phyloP scores from a whole-genome alignment of 2,797 vertebrate genomes.

The Natrix natrix region DNA sequence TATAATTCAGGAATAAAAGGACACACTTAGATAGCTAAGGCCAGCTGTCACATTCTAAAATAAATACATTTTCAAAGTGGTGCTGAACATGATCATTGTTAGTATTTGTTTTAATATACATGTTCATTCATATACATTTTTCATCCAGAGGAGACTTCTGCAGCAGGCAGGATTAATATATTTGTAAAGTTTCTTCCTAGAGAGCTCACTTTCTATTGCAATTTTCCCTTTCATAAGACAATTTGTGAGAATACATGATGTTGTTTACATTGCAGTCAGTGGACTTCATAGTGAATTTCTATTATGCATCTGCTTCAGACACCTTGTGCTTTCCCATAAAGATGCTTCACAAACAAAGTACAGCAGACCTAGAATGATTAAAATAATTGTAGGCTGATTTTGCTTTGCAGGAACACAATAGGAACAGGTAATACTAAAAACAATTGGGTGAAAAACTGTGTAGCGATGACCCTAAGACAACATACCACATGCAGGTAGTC shows the following conservation, averaged over 20 bases:
- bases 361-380: constrained; percentile 78
- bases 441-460: constrained; percentile 66
- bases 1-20: constrained; percentile 48
- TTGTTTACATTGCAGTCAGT: constrained; percentile 65
- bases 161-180: constrained; percentile 56
- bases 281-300: constrained; percentile 76
- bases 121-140: constrained; percentile 55
- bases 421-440: constrained; percentile 71
- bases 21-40: constrained; percentile 55
- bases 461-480: constrained; percentile 66
- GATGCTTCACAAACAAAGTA: constrained; percentile 77
- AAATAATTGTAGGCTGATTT: constrained; percentile 76
- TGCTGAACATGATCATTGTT: constrained; percentile 64
- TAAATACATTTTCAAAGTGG: constrained; percentile 53
- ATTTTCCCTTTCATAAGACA: constrained; percentile 69
- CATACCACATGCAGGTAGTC: constrained; percentile 45
- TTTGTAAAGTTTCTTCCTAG: constrained; percentile 52
- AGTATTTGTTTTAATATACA: constrained; percentile 59
- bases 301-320: constrained; percentile 76
- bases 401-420: constrained; percentile 77
- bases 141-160: constrained; percentile 56
- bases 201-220: constrained; percentile 62
- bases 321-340: constrained; percentile 74
- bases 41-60: constrained; percentile 59
- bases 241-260: constrained; percentile 72